phyloP scores from a whole-genome alignment of 2,888 invertebrate genomes.

The Ganaspis brasiliensis region DNA sequence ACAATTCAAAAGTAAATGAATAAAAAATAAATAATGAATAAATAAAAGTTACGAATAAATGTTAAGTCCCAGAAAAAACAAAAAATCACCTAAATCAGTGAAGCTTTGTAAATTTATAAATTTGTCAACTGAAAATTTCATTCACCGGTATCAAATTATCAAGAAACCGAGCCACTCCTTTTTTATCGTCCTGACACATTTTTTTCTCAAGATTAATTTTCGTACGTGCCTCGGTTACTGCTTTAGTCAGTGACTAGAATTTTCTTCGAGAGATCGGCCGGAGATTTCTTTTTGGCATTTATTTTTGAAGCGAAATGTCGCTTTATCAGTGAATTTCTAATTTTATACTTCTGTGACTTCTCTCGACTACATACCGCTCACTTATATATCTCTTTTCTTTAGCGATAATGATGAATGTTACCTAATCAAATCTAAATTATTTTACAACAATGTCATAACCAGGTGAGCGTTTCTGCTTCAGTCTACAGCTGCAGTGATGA shows the following conservation, averaged over 20 bases:
- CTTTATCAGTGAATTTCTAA: conserved; percentile 16
- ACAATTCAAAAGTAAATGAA: too few relatives aligned
- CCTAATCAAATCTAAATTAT: too few relatives aligned
- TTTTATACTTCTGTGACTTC: neutral
- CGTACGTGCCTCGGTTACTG: conserved; percentile 35
- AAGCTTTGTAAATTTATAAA: conserved; percentile 1
- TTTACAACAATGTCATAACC: too few relatives aligned
- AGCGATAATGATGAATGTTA: conserved; percentile 13
- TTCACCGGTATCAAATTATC: neutral
- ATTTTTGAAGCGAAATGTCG: conserved; percentile 13
- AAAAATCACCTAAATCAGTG: neutral
- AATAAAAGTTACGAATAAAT: too few relatives aligned
- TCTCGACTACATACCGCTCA: neutral
- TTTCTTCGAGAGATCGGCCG: conserved; percentile 18
- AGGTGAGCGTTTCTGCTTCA: conserved; percentile 10
- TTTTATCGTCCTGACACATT: conserved; percentile 27
- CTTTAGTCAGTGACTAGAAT: conserved; percentile 27
- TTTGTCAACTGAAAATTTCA: conserved; percentile 25
- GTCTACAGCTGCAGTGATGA: neutral
- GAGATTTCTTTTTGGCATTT: conserved; percentile 27
- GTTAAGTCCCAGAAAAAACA: neutral
- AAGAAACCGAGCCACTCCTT: conserved; percentile 29
- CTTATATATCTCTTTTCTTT: neutral
- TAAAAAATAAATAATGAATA: too few relatives aligned
- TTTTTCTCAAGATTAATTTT: conserved; percentile 39